A percentile compares a stretch with the other conserved stretches of the same genome.
Evolutionary conservation across 1,140 invertebrate genomes (phyloP).

Genomic region (Vanessa tameamea): DNA sequence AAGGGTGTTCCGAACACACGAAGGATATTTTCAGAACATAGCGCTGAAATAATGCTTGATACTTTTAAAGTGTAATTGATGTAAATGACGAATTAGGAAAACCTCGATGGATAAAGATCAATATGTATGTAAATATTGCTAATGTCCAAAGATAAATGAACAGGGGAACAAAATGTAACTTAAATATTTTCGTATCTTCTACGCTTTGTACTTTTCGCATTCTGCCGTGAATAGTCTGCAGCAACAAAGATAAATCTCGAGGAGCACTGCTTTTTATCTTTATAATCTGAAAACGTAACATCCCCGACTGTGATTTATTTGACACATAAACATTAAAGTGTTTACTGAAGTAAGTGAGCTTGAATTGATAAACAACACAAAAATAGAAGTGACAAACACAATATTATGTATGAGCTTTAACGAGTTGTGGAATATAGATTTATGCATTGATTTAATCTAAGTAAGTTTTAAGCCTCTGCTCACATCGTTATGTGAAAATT

Average conservation of each 20-base stretch:
- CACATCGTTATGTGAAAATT: too few relatives aligned
- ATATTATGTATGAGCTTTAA: too few relatives aligned
- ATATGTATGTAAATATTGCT: too few relatives aligned
- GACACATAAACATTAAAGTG: constrained; percentile 11
- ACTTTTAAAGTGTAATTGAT: too few relatives aligned
- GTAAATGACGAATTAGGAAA: too few relatives aligned
- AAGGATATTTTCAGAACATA: neutral
- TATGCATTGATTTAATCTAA: too few relatives aligned
- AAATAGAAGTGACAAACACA: neutral
- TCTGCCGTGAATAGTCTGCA: neutral
- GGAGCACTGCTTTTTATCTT: constrained; percentile 17
- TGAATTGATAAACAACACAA: neutral
- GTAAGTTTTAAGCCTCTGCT: too few relatives aligned
- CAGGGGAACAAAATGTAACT: neutral
- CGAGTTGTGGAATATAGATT: too few relatives aligned
- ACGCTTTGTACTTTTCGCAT: neutral
- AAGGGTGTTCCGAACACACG: neutral
- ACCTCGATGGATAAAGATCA: too few relatives aligned
- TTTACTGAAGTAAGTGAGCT: constrained; percentile 5
- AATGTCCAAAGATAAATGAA: too few relatives aligned
- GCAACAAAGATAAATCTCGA: constrained; percentile 6
- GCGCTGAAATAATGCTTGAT: too few relatives aligned
- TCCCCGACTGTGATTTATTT: constrained; percentile 11
- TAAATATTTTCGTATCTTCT: neutral
- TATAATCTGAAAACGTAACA: constrained; percentile 8